Conservation (phyloP, 2,113 vertebrate species). For the Agelaius tricolor region DNA sequence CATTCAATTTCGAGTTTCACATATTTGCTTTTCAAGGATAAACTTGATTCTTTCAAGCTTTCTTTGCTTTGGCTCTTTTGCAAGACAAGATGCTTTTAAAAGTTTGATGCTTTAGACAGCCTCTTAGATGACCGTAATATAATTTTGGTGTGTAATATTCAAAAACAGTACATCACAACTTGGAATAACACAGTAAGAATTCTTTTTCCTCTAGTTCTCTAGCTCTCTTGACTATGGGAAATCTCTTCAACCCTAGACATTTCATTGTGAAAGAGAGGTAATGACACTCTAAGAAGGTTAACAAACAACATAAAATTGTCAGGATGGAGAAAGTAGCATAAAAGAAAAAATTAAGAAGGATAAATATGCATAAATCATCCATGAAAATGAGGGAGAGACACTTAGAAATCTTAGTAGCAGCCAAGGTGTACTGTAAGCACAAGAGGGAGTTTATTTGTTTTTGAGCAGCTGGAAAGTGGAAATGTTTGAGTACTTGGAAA, state of each 20-base stretch:
- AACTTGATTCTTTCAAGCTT: background rate
- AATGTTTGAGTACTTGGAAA: background rate
- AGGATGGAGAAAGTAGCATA: background rate
- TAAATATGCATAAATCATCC: background rate
- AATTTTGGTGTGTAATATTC: background rate
- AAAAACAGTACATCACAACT: background rate
- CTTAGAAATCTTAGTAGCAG: background rate
- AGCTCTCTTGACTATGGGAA: background rate
- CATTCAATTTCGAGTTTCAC: background rate
- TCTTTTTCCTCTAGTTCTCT: background rate
- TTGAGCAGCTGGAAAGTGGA: background rate
- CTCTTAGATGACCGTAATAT: background rate
- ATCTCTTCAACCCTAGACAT: background rate
- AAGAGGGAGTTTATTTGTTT: background rate
- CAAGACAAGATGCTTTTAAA: background rate
- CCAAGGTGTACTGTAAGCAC: background rate
- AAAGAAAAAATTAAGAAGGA: background rate
- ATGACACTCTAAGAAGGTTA: background rate
- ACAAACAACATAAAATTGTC: background rate
- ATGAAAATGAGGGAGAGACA: background rate
- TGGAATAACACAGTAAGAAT: background rate
- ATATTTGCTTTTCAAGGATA: background rate
- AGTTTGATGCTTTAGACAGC: background rate
- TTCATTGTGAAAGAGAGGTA: background rate
- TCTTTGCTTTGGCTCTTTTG: background rate